phyloP scores from a whole-genome alignment of 2,888 invertebrate genomes.

The Agrilus biguttatus region DNA sequence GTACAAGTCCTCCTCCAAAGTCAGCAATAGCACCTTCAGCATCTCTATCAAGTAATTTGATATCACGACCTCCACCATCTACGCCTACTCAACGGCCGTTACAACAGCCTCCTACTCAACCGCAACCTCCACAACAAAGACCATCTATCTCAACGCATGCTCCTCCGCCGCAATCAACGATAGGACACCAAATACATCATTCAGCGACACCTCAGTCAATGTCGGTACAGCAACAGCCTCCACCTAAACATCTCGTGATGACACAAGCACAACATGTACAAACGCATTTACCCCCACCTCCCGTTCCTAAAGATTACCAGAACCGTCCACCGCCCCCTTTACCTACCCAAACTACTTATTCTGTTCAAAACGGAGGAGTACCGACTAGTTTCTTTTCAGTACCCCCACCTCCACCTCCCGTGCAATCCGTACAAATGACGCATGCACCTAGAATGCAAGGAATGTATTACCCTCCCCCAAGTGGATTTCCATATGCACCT shows the following conservation, averaged over 20 bases:
- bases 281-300: conserved; percentile 3
- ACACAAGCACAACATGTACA: conserved; percentile 4
- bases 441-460: conserved; percentile 6
- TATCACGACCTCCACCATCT: conserved; percentile 6
- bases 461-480: conserved; percentile 17
- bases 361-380: conserved; percentile 22
- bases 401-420: conserved; percentile 24
- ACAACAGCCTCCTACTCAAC: conserved; percentile 7
- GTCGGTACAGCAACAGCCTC: conserved; percentile 8
- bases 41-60: conserved; percentile 9
- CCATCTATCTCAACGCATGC: conserved; percentile 8
- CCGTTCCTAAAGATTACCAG: conserved; percentile 17
- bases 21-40: conserved; percentile 12
- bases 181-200: conserved; percentile 5
- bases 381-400: conserved; percentile 20
- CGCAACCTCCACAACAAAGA: conserved; percentile 7
- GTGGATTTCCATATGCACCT: conserved; percentile 22
- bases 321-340: conserved; percentile 15
- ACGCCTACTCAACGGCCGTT: conserved; percentile 1
- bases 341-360: conserved; percentile 18
- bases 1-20: conserved; percentile 18
- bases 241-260: conserved; percentile 10
- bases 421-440: conserved; percentile 11
- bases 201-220: conserved; percentile 11
- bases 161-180: conserved; percentile 9